Base-by-base conservation (phyloP, 1,140 invertebrate genomes). In the Pararge aegeria region DNA sequence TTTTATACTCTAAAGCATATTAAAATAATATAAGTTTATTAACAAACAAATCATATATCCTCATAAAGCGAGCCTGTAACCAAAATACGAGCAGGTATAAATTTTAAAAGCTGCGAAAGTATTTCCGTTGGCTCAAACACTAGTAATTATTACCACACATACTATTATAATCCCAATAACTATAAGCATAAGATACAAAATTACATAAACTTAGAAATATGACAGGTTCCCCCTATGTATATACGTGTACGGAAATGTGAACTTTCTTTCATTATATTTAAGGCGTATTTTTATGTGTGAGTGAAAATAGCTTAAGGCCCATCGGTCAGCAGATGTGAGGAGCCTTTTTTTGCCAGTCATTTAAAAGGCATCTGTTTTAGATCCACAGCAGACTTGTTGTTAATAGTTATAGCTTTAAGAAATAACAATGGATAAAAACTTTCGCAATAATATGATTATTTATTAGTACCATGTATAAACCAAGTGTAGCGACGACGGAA, bases 361-460 rank as follows among this genome's bases (percentile, higher is more conserved):
- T 68, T 72, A 60, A 56, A 62, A 60, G 59, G 66, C 72, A 71
- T 78, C 68, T 73, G 75, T 75, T 60, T 60, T 62, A 59, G 50
- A 59, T 55, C 51, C 54, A 71, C 61, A 62, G 44, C 18, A 15
- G 30, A 44, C 24, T 10, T 10, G 38, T 0, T 15, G 34, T 9
- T 42, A 42, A 42, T 18, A 42, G 13, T 18, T n/a, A 37, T 24
- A 24, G 44, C 37, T 20, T n/a, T n/a, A n/a, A n/a, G n/a, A n/a
- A n/a, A n/a, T n/a, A n/a, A 48, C n/a, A 19, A 37, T 34, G 24
- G 38, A 5, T n/a, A 12, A 42, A 0, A 42, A 42, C 15, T 42
- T 18, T 15, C 16, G 13, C 38, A 34, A 34, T 27, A 27, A 4
- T 34, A 34, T 6, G 7, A 34, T 12, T 34, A 24, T 24, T 4